phyloP scores from a whole-genome alignment of 2,797 vertebrate genomes.

The Myotis planiceps region DNA sequence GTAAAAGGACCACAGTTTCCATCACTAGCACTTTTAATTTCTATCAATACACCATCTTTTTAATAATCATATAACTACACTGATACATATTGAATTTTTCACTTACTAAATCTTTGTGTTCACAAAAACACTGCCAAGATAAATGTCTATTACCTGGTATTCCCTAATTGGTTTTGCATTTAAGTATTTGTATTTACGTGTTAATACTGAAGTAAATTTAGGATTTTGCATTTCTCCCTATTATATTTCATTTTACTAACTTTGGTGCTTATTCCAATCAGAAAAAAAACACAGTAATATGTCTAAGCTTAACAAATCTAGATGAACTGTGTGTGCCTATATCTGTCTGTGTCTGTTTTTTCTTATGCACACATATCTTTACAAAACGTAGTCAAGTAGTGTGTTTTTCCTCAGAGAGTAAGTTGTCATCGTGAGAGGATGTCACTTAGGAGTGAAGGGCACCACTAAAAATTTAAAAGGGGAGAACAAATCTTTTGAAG shows the following conservation, averaged over 20 bases:
- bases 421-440: not conserved
- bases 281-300: not conserved
- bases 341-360: not conserved
- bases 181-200: not conserved
- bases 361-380: not conserved
- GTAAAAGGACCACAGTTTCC: not conserved
- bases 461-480: not conserved
- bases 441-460: not conserved
- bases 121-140: conserved; percentile 33
- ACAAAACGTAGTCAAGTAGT: not conserved
- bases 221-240: not conserved
- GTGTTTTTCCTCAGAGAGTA: not conserved
- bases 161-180: not conserved
- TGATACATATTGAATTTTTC: not conserved
- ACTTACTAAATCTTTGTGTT: not conserved
- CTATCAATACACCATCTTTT: not conserved
- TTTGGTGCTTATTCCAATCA: not conserved
- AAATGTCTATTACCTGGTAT: not conserved
- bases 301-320: not conserved
- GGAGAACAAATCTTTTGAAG: not conserved
- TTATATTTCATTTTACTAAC: not conserved
- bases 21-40: not conserved
- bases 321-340: not conserved
- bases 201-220: not conserved
- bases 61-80: not conserved